Evolutionary conservation across 2,888 invertebrate genomes (phyloP), one percentile per base, ranked within the genome.

Genomic region (Fragum sueziense): DNA sequence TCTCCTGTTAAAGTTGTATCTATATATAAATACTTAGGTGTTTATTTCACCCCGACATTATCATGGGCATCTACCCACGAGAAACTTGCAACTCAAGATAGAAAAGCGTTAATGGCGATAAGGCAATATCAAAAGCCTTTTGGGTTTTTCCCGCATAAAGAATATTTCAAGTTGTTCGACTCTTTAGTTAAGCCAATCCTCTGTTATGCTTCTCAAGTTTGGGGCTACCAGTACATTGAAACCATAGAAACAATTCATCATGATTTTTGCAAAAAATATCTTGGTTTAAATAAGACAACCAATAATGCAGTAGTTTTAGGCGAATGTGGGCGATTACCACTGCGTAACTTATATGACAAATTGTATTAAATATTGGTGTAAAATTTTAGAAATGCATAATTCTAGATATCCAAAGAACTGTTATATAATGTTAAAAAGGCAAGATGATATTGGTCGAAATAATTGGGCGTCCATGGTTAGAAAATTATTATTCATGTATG

Each of bases 121-220:
- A 25, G 27, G 27, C 51, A 51, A 27, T 69, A 41, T 29, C 51
- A 51, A 29, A 27, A 29, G 47, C 51, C 20, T 29, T 69, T 69
- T 51, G 69, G 69, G 17, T 47, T 4, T 9, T 69, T 69, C 37
- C 7, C 11, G 25, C 57, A 57, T 25, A 14, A 3, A 27, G 51
- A 69, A 20, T n/a, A 20, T n/a, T 69, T 69, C 33, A 70, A 70
- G n/a, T 70, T 70, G 33, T 70, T 70, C 54, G 70, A 70, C 22
- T 14, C 31, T 54, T 54, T 54, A 11, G 51, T 54, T 2, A 4
- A 6, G 25, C 70, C 33, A 20, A 70, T 70, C n/a, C 54, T 70
- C 27, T 31, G 31, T 4, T 70, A 31, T 70, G 70, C 54, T 22
- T 70, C 54, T 7, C 54, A 70, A 22, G 34, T 70, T 27, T 70